Conservation (phyloP, 2,888 invertebrate genomes). For the Drosophila testacea region DNA sequence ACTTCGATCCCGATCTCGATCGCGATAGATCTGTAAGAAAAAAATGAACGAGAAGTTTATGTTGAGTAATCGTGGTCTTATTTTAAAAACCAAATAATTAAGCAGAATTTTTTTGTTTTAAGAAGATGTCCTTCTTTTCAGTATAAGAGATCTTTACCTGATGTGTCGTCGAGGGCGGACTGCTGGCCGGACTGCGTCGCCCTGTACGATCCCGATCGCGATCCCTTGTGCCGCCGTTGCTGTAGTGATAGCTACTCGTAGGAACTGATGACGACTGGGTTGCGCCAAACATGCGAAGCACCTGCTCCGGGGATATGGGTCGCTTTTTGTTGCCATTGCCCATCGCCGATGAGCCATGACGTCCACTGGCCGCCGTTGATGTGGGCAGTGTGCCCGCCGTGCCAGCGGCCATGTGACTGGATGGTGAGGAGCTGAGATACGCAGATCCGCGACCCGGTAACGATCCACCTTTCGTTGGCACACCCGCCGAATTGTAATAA, state of each 20-base stretch:
- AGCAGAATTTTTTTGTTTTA: background rate
- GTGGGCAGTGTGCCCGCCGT: constrained; percentile 84
- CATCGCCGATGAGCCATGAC: constrained; percentile 78
- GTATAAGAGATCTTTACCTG: too few relatives aligned
- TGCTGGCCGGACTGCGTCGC: constrained; percentile 89
- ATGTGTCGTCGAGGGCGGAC: constrained; percentile 92
- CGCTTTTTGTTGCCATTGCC: constrained; percentile 87
- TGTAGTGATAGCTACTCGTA: constrained; percentile 85
- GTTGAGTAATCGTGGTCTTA: too few relatives aligned
- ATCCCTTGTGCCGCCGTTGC: constrained; percentile 85
- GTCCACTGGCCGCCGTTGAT: constrained; percentile 86
- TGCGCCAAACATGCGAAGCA: constrained; percentile 88
- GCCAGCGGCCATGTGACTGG: constrained; percentile 86
- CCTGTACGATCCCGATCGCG: constrained; percentile 78
- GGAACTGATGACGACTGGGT: constrained; percentile 86
- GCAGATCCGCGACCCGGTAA: constrained; percentile 87
- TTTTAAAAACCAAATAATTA: too few relatives aligned
- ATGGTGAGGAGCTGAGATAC: constrained; percentile 89
- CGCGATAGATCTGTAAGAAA: constrained; percentile 86
- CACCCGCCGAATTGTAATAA: constrained; percentile 85
- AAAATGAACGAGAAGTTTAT: too few relatives aligned
- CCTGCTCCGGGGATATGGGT: constrained; percentile 94
- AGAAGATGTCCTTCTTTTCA: too few relatives aligned
- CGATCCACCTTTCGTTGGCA: constrained; percentile 84
- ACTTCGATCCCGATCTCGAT: constrained; percentile 86